A percentile compares a stretch with the other conserved stretches of the same genome.
phyloP scores from a whole-genome alignment of 2,888 invertebrate species.

The Alloplasta piceator region DNA sequence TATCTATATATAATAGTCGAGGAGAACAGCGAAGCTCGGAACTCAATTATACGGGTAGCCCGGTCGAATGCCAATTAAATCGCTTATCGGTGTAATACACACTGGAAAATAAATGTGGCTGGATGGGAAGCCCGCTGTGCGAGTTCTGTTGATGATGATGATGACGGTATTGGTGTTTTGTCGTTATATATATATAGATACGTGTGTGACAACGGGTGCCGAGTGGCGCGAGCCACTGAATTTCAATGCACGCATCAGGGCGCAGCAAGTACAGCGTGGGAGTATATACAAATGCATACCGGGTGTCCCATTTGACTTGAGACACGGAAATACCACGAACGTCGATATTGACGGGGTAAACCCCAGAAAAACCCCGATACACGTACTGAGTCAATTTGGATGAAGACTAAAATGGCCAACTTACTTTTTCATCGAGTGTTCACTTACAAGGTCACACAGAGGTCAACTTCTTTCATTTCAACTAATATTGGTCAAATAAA shows the following conservation, averaged over 20 bases:
- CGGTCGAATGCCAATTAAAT: conserved; percentile 80
- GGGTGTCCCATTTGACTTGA: too few relatives aligned
- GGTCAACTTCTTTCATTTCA: too few relatives aligned
- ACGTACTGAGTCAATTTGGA: too few relatives aligned
- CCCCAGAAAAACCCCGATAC: too few relatives aligned
- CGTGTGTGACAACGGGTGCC: conserved; percentile 67
- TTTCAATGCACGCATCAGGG: conserved; percentile 70
- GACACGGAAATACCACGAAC: too few relatives aligned
- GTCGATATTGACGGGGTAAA: too few relatives aligned
- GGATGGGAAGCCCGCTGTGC: conserved; percentile 24
- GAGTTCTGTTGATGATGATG: conserved; percentile 26
- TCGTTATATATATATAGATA: conserved; percentile 15
- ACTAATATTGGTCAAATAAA: too few relatives aligned
- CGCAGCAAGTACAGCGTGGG: conserved; percentile 51
- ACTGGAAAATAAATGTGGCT: conserved; percentile 76
- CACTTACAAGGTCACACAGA: too few relatives aligned
- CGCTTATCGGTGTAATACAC: conserved; percentile 76
- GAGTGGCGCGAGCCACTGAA: conserved; percentile 72
- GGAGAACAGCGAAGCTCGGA: conserved; percentile 76
- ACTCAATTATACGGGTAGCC: conserved; percentile 81
- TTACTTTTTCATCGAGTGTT: too few relatives aligned
- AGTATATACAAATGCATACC: conserved; percentile 15
- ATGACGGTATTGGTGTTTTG: conserved; percentile 40
- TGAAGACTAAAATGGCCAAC: too few relatives aligned
- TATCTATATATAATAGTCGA: conserved; percentile 38